Percentiles rank a stretch among this genome's conserved stretches.
phyloP scores from a whole-genome alignment of 2,113 vertebrate species.

The Vulpes ferrilata region DNA sequence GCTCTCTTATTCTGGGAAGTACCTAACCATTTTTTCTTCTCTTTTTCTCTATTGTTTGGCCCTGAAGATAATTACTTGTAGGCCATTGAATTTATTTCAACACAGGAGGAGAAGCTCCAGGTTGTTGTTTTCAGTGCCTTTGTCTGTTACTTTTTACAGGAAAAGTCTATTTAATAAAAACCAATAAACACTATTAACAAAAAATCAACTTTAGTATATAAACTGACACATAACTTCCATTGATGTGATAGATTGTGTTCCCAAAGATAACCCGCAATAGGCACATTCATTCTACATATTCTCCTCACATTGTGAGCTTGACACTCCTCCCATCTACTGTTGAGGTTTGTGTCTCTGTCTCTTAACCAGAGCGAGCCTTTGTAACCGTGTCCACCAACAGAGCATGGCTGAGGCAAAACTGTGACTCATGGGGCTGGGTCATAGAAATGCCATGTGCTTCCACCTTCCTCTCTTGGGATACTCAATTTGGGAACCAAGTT shows the following conservation, averaged over 20 bases:
- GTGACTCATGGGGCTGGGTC: neutral
- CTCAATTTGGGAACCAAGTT: neutral
- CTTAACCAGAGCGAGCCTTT: neutral
- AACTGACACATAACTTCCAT: neutral
- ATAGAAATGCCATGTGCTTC: neutral
- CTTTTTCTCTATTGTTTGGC: neutral
- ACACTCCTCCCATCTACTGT: neutral
- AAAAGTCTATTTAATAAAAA: constrained; percentile 21
- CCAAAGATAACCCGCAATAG: neutral
- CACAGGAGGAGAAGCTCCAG: neutral
- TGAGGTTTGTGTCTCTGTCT: neutral
- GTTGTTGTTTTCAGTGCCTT: neutral
- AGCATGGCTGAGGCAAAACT: neutral
- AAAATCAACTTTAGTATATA: neutral
- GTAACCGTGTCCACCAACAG: neutral
- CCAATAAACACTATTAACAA: neutral
- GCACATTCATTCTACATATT: neutral
- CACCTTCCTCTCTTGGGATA: constrained; percentile 2
- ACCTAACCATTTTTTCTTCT: neutral
- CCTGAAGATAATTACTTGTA: neutral
- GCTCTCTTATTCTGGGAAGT: constrained; percentile 16
- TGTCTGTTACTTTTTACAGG: neutral
- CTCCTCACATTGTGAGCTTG: neutral
- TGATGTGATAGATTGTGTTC: neutral
- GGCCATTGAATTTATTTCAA: constrained; percentile 3